phyloP scores from a whole-genome alignment of 2,797 vertebrate genomes.

The Chloroceryle inda region DNA sequence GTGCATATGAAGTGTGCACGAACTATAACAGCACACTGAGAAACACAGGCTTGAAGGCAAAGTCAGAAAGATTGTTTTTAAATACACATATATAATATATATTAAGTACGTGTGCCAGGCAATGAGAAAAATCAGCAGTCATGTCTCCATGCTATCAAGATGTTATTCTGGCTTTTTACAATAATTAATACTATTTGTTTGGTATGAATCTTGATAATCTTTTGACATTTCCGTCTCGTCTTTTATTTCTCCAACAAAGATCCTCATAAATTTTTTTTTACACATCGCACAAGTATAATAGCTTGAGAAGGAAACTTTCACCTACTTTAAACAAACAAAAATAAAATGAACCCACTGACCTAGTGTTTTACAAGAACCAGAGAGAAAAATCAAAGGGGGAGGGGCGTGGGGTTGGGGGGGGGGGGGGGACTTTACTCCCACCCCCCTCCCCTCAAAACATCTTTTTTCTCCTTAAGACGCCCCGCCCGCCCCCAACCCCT shows the following conservation, averaged over 20 bases:
- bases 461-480: no score
- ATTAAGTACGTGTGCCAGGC: not conserved
- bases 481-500: no score
- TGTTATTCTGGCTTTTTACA: slow-evolving; percentile 22
- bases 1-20: not conserved
- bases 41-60: not conserved
- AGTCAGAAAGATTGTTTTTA: not conserved
- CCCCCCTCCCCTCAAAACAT: no score
- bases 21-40: not conserved
- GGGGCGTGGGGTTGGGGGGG: no score
- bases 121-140: not conserved
- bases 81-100: not conserved
- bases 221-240: slow-evolving; percentile 46
- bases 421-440: slow-evolving; percentile 49
- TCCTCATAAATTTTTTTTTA: not conserved
- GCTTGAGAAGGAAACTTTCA: slow-evolving; percentile 62
- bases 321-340: slow-evolving; percentile 56
- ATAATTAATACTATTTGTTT: slow-evolving; percentile 27
- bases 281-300: slow-evolving; percentile 1
- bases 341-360: slow-evolving; percentile 64
- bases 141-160: not conserved
- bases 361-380: slow-evolving; percentile 76
- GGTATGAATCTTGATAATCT: slow-evolving; percentile 54
- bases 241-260: slow-evolving; percentile 55
- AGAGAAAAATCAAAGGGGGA: not conserved